Evolutionary conservation across 2,888 invertebrate genomes (phyloP), one percentile per base, ranked within the genome.

Genomic region (Eupeodes latifasciatus): DNA sequence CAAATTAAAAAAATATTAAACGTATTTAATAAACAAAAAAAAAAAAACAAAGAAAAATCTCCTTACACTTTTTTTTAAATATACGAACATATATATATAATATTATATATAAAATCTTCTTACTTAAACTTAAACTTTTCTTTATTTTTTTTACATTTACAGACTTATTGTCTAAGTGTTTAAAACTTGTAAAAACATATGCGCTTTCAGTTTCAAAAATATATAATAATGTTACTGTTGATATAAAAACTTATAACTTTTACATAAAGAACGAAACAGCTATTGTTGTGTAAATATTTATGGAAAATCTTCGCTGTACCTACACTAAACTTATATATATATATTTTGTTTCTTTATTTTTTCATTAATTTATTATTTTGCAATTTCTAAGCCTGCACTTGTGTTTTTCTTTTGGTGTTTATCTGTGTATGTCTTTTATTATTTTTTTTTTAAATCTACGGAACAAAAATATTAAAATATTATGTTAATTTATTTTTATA

Each of bases 401-500:
- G 55, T 79, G 74, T 61, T 64, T 74, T 74, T 49, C 62, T 72
- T 55, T 69, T 69, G 34, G 34, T 69, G 16, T 77, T 71, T 62
- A 62, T 81, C 51, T 74, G 14, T 66, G 47, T 55, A 64, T 49
- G 27, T 84, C 88, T 78, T 59, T 57, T 9, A 27, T 82, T 67
- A 53, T 64, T 75, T 55, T 59, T 61, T 59, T 64, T 53, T n/a
- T 9, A 2, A 19, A 64, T 69, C 81, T 90, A 90, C 83, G 74
- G 76, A 85, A 64, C 77, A 85, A n/a, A n/a, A n/a, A n/a, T 67
- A 67, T 86, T 90, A 82, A 27, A 27, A 79, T 90, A 89, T 88
- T 90, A 82, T 84, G 80, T 89, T 91, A 91, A 90, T 89, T 92
- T 91, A 90, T 90, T 91, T 81, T 76, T 75, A 74, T 76, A 27